Conservation (phyloP, 2,797 vertebrate genomes). For the Cossypha polioptera region DNA sequence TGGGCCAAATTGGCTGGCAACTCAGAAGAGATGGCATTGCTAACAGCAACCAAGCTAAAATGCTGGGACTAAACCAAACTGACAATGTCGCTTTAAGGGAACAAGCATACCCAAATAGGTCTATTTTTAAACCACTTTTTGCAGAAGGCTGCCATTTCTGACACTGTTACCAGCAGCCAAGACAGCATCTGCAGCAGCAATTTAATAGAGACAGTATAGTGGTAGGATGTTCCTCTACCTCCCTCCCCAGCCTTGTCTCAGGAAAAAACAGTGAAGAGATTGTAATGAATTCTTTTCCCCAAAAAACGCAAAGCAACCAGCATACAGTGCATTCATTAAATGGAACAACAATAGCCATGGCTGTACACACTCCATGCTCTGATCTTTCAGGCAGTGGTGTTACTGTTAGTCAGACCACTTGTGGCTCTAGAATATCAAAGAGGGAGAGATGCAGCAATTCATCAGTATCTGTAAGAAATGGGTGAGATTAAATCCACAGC, state of each 20-base stretch:
- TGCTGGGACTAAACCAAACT: conserved; percentile 1
- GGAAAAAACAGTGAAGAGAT: background rate
- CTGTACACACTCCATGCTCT: background rate
- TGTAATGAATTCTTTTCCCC: background rate
- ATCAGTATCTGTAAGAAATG: background rate
- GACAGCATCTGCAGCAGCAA: background rate
- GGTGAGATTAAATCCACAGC: background rate
- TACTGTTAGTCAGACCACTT: background rate
- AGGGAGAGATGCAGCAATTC: background rate
- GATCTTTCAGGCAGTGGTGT: background rate
- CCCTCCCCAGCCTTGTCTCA: background rate
- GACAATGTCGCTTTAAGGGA: conserved; percentile 42
- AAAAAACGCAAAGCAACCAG: background rate
- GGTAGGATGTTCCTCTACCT: background rate
- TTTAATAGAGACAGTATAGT: background rate
- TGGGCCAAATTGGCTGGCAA: conserved; percentile 3
- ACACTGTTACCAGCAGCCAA: conserved; percentile 26
- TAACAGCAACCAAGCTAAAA: conserved; percentile 16
- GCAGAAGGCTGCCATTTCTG: conserved; percentile 34
- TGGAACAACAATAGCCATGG: background rate
- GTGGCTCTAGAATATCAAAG: background rate
- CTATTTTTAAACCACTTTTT: conserved; percentile 56
- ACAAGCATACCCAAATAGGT: conserved; percentile 9
- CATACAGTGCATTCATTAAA: background rate
- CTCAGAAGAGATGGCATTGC: background rate